Evolutionary conservation across 2,888 invertebrate species (phyloP).

Genomic region (Erpobdella octoculata): DNA sequence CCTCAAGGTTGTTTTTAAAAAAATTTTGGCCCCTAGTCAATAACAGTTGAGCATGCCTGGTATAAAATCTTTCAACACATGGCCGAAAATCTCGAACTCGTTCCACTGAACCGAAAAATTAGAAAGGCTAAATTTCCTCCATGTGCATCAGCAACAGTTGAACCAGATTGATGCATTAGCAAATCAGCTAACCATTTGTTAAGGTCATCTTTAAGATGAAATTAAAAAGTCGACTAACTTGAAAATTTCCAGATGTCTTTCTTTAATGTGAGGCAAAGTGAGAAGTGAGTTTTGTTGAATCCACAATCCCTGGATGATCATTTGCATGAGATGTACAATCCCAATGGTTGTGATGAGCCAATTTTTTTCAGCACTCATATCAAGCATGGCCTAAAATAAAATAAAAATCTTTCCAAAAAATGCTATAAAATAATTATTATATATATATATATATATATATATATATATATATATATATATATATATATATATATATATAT

Average conservation of each 20-base stretch:
- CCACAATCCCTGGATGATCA: constrained; percentile 84
- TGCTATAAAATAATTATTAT: not conserved
- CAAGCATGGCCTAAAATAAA: constrained; percentile 78
- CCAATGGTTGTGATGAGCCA: constrained; percentile 76
- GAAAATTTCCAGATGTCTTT: constrained; percentile 51
- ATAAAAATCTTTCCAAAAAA: not conserved
- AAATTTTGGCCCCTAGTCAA: no score
- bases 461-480: not conserved
- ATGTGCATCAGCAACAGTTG: no score
- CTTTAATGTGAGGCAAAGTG: constrained; percentile 69
- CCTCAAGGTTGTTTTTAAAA: no score
- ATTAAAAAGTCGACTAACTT: no score
- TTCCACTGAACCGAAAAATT: no score
- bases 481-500: not conserved
- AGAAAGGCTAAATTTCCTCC: no score
- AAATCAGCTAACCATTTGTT: no score
- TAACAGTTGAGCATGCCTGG: no score
- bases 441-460: not conserved
- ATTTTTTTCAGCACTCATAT: constrained; percentile 79
- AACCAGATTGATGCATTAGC: no score
- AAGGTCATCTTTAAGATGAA: no score
- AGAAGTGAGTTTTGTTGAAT: constrained; percentile 59
- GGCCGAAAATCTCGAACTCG: no score
- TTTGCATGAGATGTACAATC: constrained; percentile 69
- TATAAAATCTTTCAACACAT: no score